Conservation (phyloP, 2,888 invertebrate genomes). For the Eurytoma adleriae region DNA sequence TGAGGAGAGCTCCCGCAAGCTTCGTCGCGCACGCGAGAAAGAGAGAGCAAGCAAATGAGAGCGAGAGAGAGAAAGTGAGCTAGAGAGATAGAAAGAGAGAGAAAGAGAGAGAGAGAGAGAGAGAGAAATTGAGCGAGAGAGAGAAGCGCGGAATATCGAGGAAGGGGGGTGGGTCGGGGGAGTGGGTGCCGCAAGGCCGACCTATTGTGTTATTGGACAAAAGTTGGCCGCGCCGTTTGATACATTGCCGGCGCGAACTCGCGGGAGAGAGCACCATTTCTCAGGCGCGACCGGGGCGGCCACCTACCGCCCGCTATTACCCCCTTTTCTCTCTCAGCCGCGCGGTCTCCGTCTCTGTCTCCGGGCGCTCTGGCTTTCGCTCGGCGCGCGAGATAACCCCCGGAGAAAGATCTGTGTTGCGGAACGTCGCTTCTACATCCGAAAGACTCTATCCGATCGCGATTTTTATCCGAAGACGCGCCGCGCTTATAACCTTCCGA, state of each 20-base stretch:
- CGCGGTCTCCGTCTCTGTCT: conserved; percentile 7
- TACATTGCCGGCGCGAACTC: conserved; percentile 56
- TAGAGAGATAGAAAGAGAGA: background rate
- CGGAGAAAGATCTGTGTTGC: conserved; percentile 26
- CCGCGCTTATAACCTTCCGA: background rate
- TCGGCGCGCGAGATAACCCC: conserved; percentile 7
- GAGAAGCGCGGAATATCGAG: background rate
- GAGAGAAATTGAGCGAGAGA: background rate
- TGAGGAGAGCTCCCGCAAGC: background rate
- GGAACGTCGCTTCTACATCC: background rate
- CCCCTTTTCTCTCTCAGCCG: conserved; percentile 2
- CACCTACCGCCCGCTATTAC: background rate
- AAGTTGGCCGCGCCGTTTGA: conserved; percentile 69
- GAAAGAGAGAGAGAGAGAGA: background rate
- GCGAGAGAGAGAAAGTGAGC: background rate
- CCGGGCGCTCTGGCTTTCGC: conserved; percentile 21
- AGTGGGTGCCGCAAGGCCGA: conserved; percentile 50
- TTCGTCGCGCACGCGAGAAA: background rate
- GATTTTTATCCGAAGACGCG: conserved; percentile 29
- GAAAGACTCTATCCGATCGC: conserved; percentile 27
- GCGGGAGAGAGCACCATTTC: conserved; percentile 17
- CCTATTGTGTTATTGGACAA: conserved; percentile 68
- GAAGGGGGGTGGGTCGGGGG: background rate
- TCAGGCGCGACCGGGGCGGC: background rate
- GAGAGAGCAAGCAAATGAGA: background rate